Conservation (phyloP, 64 coral and sea anemone genomes). For the Montipora sp. region DNA sequence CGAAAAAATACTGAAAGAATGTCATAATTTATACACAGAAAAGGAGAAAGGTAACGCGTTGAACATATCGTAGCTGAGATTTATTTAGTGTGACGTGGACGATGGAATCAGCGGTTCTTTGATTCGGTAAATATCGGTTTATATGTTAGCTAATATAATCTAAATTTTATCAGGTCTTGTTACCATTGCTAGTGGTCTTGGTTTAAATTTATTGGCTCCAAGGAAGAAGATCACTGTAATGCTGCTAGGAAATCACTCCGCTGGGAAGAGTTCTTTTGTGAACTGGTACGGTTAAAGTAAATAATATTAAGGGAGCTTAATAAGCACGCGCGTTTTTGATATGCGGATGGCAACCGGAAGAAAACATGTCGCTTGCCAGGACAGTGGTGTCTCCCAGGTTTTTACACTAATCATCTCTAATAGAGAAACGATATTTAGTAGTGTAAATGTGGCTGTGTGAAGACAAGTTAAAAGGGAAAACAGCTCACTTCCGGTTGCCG, state of each 20-base stretch:
- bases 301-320: too few species aligned
- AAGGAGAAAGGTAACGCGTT: constrained; percentile 79
- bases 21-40: constrained; percentile 94
- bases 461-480: too few species aligned
- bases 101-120: not conserved
- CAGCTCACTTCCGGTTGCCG: too few species aligned
- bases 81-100: constrained; percentile 2
- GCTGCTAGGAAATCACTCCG: constrained; percentile 96
- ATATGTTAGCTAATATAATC: too few species aligned
- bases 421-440: too few species aligned
- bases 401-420: too few species aligned
- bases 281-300: constrained; percentile 73
- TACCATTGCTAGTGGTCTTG: constrained; percentile 87
- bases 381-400: too few species aligned
- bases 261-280: constrained; percentile 97
- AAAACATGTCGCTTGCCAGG: too few species aligned
- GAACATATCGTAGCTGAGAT: too few species aligned
- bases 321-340: too few species aligned
- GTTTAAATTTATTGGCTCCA: constrained; percentile 85
- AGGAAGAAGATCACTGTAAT: constrained; percentile 95
- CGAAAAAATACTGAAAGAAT: constrained; percentile 96
- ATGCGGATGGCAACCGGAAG: too few species aligned
- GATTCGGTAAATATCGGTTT: not conserved
- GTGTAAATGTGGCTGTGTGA: too few species aligned
- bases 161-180: constrained; percentile 63